phyloP scores from a whole-genome alignment of 2,888 invertebrate species.

The Steromphala cineraria region DNA sequence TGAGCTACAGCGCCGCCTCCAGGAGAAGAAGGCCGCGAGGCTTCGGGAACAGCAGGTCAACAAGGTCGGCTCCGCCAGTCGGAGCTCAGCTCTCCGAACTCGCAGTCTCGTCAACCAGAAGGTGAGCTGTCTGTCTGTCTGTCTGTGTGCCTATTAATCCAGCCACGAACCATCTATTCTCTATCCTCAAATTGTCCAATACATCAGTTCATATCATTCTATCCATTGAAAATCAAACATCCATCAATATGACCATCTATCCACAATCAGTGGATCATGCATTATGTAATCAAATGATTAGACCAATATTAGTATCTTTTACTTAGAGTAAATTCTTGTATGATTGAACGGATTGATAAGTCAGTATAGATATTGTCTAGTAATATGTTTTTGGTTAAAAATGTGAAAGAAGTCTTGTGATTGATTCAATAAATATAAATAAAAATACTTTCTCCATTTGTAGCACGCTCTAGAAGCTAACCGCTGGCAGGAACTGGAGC shows the following conservation, averaged over 20 bases:
- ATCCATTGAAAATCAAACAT: not conserved
- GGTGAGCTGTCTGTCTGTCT: conserved; percentile 43
- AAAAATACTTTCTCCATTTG: conserved; percentile 21
- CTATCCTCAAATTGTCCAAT: not conserved
- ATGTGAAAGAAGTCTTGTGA: too few relatives aligned
- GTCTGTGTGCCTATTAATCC: not conserved
- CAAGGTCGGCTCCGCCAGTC: conserved; percentile 42
- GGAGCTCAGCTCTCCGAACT: conserved; percentile 52
- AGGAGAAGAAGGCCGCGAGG: conserved; percentile 65
- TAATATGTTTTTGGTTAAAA: too few relatives aligned
- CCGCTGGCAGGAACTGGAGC: conserved; percentile 70
- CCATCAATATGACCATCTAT: too few relatives aligned
- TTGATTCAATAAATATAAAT: too few relatives aligned
- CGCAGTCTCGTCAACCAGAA: conserved; percentile 61
- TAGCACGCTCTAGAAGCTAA: conserved; percentile 68
- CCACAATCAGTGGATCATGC: too few relatives aligned
- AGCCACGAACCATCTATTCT: not conserved
- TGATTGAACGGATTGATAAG: too few relatives aligned
- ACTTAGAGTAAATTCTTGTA: too few relatives aligned
- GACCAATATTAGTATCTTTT: too few relatives aligned
- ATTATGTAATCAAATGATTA: too few relatives aligned
- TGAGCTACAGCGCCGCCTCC: conserved; percentile 64
- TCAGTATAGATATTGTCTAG: too few relatives aligned
- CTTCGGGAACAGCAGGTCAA: conserved; percentile 53
- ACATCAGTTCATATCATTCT: not conserved